Evolutionary conservation across 2,113 vertebrate genomes (phyloP), one percentile per base, ranked within the genome.

Genomic region (Procavia capensis): DNA sequence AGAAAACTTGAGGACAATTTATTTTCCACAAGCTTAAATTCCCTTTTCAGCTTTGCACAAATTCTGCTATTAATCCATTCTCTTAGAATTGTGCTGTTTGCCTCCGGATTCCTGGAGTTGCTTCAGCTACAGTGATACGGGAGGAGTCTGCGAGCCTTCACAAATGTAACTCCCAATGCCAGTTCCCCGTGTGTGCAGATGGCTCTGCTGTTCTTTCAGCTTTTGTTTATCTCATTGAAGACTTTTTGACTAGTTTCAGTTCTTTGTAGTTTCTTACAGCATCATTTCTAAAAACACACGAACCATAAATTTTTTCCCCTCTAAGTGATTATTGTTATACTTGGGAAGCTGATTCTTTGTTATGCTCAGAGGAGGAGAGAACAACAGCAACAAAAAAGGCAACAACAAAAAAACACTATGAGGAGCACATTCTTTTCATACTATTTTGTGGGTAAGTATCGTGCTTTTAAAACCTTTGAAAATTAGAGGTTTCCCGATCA

Each of bases 321-420:
- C 68, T 20, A 2, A 82, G 29, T 83, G 22, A 6, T 82, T 85
- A 82, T 75, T 93, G 79, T 95, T 93, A 90, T 29, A 74, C 86
- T 76, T 76, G 68, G 45, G 36, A 85, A 82, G 41, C n/a, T 85
- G 79, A 93, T 90, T 90, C 45, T 96, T 95, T 63, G 61, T 78
- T 93, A 70, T 79, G 4, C 64, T 63, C 59, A 5, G 82, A 80
- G 9, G n/a, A 94, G 88, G 59, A 95, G 19, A 20, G n/a, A 57
- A 66, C 61, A 54, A 54, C 10, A 54, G 3, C 10, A 54, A 54
- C 11, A 54, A 54, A 54, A 54, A 54, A 54, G 7, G 2, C 68
- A 39, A 0, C 20, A 78, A 47, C 72, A 41, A 76, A 31, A 31
- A 87, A 95, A 29, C n/a, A 20, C 34, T 85, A 5, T 0, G 4